Percentiles rank a stretch among this genome's conserved stretches.
These are phyloP conservation scores for Parasteatoda tepidariorum DNA, from an alignment of 1,140 invertebrate species.

Conservation along the genomic window DNA sequence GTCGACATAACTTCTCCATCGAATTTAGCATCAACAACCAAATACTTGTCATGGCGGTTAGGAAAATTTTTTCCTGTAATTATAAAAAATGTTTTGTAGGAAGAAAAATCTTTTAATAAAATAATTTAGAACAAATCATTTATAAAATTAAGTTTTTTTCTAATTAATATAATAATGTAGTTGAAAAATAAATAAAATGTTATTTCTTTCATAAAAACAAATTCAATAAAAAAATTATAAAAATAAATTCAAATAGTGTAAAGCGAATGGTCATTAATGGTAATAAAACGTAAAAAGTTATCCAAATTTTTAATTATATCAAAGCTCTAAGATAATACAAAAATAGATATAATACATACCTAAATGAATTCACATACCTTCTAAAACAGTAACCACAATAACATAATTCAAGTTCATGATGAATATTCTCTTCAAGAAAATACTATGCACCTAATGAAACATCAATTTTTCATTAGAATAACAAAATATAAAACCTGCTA, in stretches of 20 bases:
- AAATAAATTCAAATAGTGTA: neutral
- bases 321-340: neutral
- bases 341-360: neutral
- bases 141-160: neutral
- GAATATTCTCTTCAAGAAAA: too few species aligned
- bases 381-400: slow-evolving; percentile 44
- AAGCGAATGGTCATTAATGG: neutral
- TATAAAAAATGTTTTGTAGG: neutral
- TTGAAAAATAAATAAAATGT: neutral
- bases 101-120: neutral
- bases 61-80: slow-evolving; percentile 69
- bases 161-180: neutral
- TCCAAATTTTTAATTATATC: neutral
- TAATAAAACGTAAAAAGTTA: neutral
- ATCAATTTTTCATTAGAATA: too few species aligned
- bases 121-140: neutral
- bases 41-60: slow-evolving; percentile 66
- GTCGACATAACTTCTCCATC: slow-evolving; percentile 71
- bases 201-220: neutral
- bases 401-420: slow-evolving; percentile 46
- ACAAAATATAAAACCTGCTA: too few species aligned
- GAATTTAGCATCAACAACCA: slow-evolving; percentile 70
- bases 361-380: slow-evolving; percentile 19
- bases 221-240: neutral
- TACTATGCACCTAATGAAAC: too few species aligned